Evolutionary conservation across 1,140 invertebrate species (phyloP).

Genomic region (Hormaphis cornu): DNA sequence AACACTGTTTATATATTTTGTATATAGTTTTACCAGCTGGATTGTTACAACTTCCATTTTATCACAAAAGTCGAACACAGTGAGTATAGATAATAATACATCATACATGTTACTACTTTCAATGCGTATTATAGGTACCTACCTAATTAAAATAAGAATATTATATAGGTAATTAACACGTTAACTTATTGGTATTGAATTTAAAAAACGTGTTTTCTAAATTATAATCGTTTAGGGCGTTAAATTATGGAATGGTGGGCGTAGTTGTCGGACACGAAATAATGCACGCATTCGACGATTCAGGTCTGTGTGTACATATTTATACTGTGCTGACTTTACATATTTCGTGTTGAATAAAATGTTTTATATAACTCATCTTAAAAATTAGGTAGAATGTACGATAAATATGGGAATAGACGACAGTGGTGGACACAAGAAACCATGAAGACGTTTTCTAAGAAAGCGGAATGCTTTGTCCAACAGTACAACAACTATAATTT

Average conservation of each 20-base stretch:
- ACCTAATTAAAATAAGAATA: too few species aligned
- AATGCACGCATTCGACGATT: conserved; percentile 66
- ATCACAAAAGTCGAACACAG: conserved; percentile 54
- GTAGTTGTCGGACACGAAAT: conserved; percentile 68
- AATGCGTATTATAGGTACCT: not conserved
- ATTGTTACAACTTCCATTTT: conserved; percentile 62
- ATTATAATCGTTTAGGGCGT: conserved; percentile 45
- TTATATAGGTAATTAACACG: too few species aligned
- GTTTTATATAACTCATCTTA: not conserved
- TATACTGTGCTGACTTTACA: not conserved
- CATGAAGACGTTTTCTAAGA: conserved; percentile 57
- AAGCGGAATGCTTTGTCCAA: conserved; percentile 75
- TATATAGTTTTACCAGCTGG: conserved; percentile 62
- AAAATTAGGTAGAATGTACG: conserved; percentile 41
- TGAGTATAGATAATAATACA: conserved; percentile 42
- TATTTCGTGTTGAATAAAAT: not conserved
- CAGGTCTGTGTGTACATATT: conserved; percentile 46
- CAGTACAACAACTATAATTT: conserved; percentile 72
- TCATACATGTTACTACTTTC: not conserved
- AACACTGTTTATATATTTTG: conserved; percentile 4
- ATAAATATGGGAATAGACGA: conserved; percentile 60
- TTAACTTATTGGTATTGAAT: too few species aligned
- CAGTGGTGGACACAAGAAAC: conserved; percentile 81
- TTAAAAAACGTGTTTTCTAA: too few species aligned
- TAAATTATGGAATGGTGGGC: conserved; percentile 66